Evolutionary conservation across 2,113 vertebrate genomes (phyloP), one percentile per base, ranked within the genome.

Genomic region (Myrmophylax atrothorax): DNA sequence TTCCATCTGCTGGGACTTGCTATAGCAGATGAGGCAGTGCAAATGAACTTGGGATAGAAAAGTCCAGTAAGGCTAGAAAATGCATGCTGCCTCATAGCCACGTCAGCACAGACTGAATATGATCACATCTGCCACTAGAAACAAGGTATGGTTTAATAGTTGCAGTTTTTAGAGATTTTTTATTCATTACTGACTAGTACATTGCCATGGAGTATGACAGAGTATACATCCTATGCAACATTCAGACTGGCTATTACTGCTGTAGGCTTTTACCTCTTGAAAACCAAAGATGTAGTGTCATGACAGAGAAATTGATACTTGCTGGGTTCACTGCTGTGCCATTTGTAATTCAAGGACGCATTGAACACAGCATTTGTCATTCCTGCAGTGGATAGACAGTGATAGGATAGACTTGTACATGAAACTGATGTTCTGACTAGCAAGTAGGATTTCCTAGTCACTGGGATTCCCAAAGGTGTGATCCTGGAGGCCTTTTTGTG

Each of bases 1-100:
- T 94, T 68, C 80, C 79, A 67, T 89, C 83, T 86, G 55, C 85
- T 96, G 90, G 76, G 86, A 78, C 46, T 74, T 70, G 68, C 25
- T 78, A 14, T 70, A 90, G 44, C 59, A 68, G 52, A 59, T 44
- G 20, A 92, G 28, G 55, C 55, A 44, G 80, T 58, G 62, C 49
- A 86, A 73, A 33, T 62, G n/a, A 66, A 55, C 25, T 76, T 73
- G 37, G 58, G 38, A 33, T 83, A 35, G 56, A 44, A 33, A 26
- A 93, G n/a, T 66, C n/a, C n/a, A 56, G 16, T 4, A 26, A 63
- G 52, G 37, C 44, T 76, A 10, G 67, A 47, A 94, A 49, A 80
- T 14, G 20, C 35, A 29, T 1, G 2, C 63, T 88, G 38, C 37
- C 59, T 77, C 35, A 33, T 23, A 74, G 85, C 67, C 9, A 1